These are phyloP conservation scores for Illadopsis cleaveri DNA, from an alignment of 2,113 vertebrate genomes.

Conservation along the genomic window DNA sequence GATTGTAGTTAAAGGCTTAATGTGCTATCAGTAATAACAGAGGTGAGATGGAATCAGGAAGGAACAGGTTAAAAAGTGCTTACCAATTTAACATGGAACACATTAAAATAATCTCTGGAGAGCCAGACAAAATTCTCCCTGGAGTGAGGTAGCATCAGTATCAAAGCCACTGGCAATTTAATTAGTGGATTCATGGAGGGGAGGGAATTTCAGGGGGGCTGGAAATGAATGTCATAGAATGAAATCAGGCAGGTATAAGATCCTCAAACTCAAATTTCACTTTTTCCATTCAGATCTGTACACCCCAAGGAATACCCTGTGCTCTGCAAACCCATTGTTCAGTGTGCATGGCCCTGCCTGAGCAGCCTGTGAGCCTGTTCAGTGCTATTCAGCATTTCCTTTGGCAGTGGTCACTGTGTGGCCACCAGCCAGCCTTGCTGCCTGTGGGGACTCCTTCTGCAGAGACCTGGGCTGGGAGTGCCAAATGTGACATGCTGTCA, in stretches of 20 bases:
- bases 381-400: neutral
- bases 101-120: slow-evolving; percentile 58
- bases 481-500: rapidly evolving
- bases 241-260: neutral
- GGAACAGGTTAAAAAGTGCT: slow-evolving; percentile 56
- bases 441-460: neutral
- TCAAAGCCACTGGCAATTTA: slow-evolving; percentile 60
- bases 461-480: neutral
- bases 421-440: neutral
- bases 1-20: slow-evolving; percentile 29
- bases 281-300: neutral
- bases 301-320: neutral
- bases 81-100: slow-evolving; percentile 50
- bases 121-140: slow-evolving; percentile 28
- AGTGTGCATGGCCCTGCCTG: neutral
- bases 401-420: neutral
- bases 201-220: slow-evolving; percentile 15
- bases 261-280: neutral
- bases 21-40: slow-evolving; percentile 8
- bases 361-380: neutral
- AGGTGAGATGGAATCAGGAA: slow-evolving; percentile 52
- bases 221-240: neutral
- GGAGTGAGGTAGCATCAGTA: slow-evolving; percentile 28
- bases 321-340: neutral
- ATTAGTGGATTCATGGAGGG: slow-evolving; percentile 41